Evolutionary conservation across 2,888 invertebrate species (phyloP), one percentile per base, ranked within the genome.

Genomic region (Phytoseiulus persimilis): DNA sequence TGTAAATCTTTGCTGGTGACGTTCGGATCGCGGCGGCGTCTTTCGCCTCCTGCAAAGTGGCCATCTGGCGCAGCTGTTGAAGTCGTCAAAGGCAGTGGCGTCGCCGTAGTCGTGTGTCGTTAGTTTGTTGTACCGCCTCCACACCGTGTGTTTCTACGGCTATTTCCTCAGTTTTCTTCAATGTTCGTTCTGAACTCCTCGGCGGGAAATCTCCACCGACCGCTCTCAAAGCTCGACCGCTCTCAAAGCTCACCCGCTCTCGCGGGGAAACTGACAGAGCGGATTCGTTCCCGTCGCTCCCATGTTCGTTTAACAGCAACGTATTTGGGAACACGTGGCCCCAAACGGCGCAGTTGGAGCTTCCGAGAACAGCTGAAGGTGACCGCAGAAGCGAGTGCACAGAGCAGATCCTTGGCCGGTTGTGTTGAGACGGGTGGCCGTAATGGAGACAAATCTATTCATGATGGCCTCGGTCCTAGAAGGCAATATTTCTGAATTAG

Each of bases 371-470:
- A 28, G 14, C 65, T 6, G 65, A 65, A 65, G 65, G 65, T 65
- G 65, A 65, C 65, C 28, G 65, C 65, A 28, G 18, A 28, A 65
- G 28, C 23, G 28, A 65, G 23, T 65, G 65, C 11, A 65, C 65
- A 65, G 28, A 65, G 18, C 65, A 65, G 65, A 65, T 65, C 65
- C 18, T 65, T 23, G 2, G 23, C 11, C 65, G 65, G 65, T 65
- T 28, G 65, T 65, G 87, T 39, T 83, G 87, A 87, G 87, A 31
- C 39, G n/a, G 32, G 39, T 31, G 87, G 32, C 45, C 33, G 87
- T 87, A 87, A 87, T 87, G 87, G 33, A 87, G 87, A 87, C 33
- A 87, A 87, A 87, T 87, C 87, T 87, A 87, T 87, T 87, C 87
- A 87, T 87, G 87, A 87, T 87, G 87, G 32, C 87, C 31, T 31